Evolutionary conservation across 2,113 vertebrate genomes (phyloP).

Genomic region (Ptychochromis oligacanthus): DNA sequence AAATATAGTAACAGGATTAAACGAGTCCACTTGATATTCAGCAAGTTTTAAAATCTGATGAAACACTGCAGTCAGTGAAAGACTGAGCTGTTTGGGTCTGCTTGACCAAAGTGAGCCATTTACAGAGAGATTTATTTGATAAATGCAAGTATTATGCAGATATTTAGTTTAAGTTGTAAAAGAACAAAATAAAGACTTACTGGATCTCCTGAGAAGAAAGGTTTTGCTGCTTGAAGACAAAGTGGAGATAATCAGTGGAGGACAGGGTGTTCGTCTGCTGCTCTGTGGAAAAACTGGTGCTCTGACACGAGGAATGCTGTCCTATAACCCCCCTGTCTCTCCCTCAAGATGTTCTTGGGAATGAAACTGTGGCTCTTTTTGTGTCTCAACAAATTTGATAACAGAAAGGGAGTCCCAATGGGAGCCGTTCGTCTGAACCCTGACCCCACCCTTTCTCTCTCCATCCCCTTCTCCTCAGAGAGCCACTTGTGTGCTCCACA

Average conservation of each 20-base stretch:
- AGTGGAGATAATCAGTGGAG: conserved; percentile 26
- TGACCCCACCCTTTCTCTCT: conserved; percentile 76
- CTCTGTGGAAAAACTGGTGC: conserved; percentile 20
- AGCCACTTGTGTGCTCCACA: conserved; percentile 82
- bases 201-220: conserved; percentile 17
- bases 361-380: conserved; percentile 75
- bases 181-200: conserved; percentile 38
- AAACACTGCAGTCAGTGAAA: background rate
- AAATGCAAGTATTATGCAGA: background rate
- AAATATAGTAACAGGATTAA: conserved; percentile 25
- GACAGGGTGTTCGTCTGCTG: conserved; percentile 12
- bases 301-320: conserved; percentile 43
- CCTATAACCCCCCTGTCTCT: conserved; percentile 55
- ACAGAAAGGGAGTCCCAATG: conserved; percentile 68
- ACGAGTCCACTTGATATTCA: background rate
- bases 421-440: conserved; percentile 75
- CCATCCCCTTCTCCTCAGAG: conserved; percentile 76
- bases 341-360: conserved; percentile 61
- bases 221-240: background rate
- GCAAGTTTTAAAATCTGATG: background rate
- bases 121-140: background rate
- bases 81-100: background rate
- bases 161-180: background rate
- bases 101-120: background rate
- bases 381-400: conserved; percentile 81